Percentiles rank a stretch among this genome's conserved stretches.
Evolutionary conservation across 2,888 invertebrate genomes (phyloP).

Genomic region (Dendrolimus pini): DNA sequence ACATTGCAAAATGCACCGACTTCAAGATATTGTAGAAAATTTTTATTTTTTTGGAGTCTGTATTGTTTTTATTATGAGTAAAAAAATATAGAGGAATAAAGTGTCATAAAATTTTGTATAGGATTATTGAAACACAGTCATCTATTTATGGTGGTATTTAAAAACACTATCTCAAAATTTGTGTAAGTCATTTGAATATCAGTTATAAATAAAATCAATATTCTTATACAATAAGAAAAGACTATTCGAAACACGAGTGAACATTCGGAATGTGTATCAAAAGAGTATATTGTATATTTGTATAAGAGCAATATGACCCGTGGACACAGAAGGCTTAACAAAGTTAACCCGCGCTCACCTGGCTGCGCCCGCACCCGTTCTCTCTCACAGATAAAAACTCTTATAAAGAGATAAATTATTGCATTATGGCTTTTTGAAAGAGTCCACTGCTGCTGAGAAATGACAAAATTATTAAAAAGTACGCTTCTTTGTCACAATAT

Average conservation of each 20-base stretch:
- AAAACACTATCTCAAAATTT: too few relatives aligned
- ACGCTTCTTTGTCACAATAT: conserved; percentile 75
- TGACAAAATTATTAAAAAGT: conserved; percentile 78
- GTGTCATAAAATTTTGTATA: too few relatives aligned
- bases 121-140: too few relatives aligned
- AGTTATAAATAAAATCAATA: too few relatives aligned
- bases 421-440: conserved; percentile 75
- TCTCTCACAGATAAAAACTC: conserved; percentile 69
- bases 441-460: conserved; percentile 77
- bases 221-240: too few relatives aligned
- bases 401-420: conserved; percentile 77
- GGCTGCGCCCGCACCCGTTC: conserved; percentile 38
- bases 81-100: too few relatives aligned
- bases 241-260: background rate
- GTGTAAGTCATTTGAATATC: too few relatives aligned
- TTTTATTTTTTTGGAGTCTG: too few relatives aligned
- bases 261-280: conserved; percentile 5
- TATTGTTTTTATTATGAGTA: too few relatives aligned
- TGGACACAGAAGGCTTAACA: conserved; percentile 31
- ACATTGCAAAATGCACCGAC: too few relatives aligned
- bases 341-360: conserved; percentile 71
- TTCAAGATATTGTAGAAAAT: too few relatives aligned
- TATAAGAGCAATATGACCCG: conserved; percentile 10
- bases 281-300: conserved; percentile 18
- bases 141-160: too few relatives aligned